Conservation (phyloP, 2,797 vertebrate genomes). For the Streptopelia turtur region DNA sequence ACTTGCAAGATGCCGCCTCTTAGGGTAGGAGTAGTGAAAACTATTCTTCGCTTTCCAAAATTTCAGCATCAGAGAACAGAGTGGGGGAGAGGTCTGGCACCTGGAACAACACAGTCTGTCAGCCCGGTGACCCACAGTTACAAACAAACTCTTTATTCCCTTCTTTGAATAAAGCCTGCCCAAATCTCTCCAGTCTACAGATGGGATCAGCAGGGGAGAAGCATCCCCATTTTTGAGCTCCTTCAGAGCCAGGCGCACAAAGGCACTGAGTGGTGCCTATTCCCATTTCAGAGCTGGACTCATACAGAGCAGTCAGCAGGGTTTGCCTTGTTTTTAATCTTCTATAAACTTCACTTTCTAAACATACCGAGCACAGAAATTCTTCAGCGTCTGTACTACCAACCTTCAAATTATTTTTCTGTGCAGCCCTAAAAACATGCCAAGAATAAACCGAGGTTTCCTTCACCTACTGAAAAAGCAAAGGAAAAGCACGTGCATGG, state of each 20-base stretch:
- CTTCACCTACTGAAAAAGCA: neutral
- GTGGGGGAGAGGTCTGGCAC: neutral
- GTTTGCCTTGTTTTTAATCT: neutral
- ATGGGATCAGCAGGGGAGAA: neutral
- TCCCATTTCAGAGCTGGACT: neutral
- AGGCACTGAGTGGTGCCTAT: neutral
- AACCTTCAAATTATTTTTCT: neutral
- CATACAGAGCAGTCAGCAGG: neutral
- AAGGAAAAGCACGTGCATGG: neutral
- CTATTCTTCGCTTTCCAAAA: neutral
- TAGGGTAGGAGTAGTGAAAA: neutral
- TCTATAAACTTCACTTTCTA: neutral
- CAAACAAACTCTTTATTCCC: neutral
- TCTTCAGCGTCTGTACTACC: neutral
- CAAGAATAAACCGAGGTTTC: neutral
- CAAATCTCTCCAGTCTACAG: neutral
- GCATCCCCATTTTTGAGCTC: neutral
- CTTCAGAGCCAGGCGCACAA: neutral
- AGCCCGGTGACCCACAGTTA: neutral
- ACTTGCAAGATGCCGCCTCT: fast-evolving
- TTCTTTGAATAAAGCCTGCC: neutral
- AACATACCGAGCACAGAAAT: neutral
- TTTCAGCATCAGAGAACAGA: neutral
- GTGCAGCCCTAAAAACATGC: neutral
- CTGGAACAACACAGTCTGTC: neutral